These are phyloP conservation scores for Gymnarchus niloticus DNA, from an alignment of 2,113 vertebrate genomes.

Conservation along the genomic window DNA sequence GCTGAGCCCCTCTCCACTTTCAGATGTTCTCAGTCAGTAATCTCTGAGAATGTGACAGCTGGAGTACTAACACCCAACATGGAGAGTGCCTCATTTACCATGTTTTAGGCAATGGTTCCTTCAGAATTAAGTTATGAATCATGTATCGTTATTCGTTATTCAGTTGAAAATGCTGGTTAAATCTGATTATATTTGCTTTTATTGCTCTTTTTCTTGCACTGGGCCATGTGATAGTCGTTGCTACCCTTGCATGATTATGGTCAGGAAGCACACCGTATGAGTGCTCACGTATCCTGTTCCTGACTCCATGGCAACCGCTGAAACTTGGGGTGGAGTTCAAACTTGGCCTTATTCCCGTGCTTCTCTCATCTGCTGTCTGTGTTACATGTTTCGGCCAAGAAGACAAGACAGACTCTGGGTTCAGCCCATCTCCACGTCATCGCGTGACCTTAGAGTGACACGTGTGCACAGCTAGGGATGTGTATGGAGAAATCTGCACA, in stretches of 20 bases:
- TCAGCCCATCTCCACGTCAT: neutral
- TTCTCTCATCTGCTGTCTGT: neutral
- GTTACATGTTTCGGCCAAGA: neutral
- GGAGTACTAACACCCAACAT: neutral
- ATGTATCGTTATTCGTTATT: neutral
- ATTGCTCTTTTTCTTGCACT: neutral
- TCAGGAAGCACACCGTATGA: neutral
- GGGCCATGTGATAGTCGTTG: too few relatives aligned
- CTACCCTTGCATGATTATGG: too few relatives aligned
- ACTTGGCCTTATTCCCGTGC: neutral
- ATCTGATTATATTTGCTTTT: neutral
- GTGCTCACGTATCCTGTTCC: neutral
- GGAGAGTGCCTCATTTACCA: neutral
- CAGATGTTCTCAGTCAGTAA: neutral
- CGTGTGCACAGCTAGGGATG: neutral
- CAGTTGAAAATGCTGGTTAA: neutral
- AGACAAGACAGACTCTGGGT: slow-evolving; percentile 4
- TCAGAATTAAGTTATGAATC: neutral
- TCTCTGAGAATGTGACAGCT: neutral
- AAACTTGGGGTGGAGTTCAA: neutral
- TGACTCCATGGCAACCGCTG: neutral
- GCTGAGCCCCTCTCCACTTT: neutral
- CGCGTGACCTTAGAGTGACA: neutral
- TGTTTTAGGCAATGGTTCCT: neutral
- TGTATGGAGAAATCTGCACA: neutral